Evolutionary conservation across 2,113 vertebrate species (phyloP).

Genomic region (Cyprinus carpio): DNA sequence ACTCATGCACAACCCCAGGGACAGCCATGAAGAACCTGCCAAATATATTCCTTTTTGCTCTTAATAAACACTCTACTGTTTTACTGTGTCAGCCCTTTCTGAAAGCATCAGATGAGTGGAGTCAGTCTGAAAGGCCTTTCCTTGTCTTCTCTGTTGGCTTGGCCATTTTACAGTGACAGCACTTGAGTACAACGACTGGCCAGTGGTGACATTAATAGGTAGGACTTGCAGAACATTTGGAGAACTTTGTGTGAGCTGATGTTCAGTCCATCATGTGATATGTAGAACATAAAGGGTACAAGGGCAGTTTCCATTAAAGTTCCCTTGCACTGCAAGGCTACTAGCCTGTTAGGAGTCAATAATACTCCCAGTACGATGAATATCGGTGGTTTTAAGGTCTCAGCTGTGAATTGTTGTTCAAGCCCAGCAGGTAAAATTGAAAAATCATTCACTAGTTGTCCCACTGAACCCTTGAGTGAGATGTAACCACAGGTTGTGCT

Average conservation of each 20-base stretch:
- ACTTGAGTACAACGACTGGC: not conserved
- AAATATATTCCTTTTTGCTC: conserved; percentile 45
- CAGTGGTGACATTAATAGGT: not conserved
- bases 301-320: not conserved
- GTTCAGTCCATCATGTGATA: not conserved
- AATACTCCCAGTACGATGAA: not conserved
- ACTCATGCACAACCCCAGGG: conserved; percentile 71
- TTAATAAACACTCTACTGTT: not conserved
- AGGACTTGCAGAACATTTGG: not conserved
- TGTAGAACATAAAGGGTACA: not conserved
- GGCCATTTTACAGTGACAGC: not conserved
- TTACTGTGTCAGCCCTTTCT: not conserved
- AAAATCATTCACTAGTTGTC: not conserved
- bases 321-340: not conserved
- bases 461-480: not conserved
- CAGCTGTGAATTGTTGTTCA: not conserved
- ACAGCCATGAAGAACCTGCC: conserved; percentile 68
- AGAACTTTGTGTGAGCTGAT: not conserved
- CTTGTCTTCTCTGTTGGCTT: not conserved
- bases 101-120: not conserved
- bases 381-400: not conserved
- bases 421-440: not conserved
- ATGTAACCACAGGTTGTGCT: not conserved
- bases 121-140: conserved; percentile 51
- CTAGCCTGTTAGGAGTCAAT: not conserved